Base-by-base conservation (phyloP, 2,113 vertebrate genomes). In the Paramormyrops kingsleyae region DNA sequence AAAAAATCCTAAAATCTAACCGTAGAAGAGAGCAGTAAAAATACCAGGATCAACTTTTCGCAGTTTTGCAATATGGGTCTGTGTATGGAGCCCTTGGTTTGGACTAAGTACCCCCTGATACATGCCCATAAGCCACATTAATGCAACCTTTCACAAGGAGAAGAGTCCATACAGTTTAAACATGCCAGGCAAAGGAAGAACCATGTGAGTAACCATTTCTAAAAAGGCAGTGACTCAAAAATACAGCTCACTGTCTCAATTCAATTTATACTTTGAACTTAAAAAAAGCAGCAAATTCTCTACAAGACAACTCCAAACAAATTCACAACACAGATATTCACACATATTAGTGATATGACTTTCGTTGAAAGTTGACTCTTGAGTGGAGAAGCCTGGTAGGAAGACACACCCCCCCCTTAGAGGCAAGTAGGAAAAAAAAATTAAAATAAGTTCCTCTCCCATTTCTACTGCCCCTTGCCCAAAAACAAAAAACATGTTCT, bases 361-460 rank as follows among this genome's bases (percentile, higher is more conserved):
- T 97, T 97, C 96, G 15, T 96, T 96, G 97, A 97, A 97, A 97
- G 96, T 97, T 96, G 96, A 93, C 94, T 95, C 94, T 95, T 94
- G 92, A 95, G 94, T 95, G 95, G 93, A 94, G 94, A 92, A 94
- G 92, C 90, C 95, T 95, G 92, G 92, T 92, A 94, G 93, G 93
- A 94, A 94, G 94, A 94, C 94, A 95, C 93, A 91, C 93, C 94
- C 94, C 93, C 92, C 93, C 90, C 94, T 93, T 94, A 92, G 93
- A 96, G 94, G 94, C 94, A 94, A 93, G 95, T 87, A 92, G 59
- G 62, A 85, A 88, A 70, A 39, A 87, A 70, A 86, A 89, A 50
- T 90, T 4, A 4, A 15, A 46, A 12, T 2, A 49, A 53, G 8
- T 77, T 49, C 85, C 88, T 93, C 24, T 53, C 85, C 47, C 80